Evolutionary conservation across 92 coral and sea anemone genomes (phyloP), one percentile per base, ranked within the genome.

Genomic region (Porites divaricata): DNA sequence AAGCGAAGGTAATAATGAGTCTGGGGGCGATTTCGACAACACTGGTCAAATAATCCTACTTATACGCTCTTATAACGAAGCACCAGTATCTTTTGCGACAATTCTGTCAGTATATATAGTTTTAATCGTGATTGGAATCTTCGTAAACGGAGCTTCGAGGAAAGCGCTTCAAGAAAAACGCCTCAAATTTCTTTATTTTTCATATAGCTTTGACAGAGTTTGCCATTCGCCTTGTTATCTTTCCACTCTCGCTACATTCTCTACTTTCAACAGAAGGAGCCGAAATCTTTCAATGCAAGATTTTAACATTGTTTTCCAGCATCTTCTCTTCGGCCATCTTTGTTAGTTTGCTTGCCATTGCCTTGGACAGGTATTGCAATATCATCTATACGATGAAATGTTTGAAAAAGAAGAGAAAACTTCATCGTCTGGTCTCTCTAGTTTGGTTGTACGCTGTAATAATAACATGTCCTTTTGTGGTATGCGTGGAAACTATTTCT

Each of bases 391-490:
- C 93, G 4, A 45, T 92, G 67, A 72, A 73, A 52, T 70, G 83
- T 41, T 80, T 83, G 49, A 92, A 77, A 54, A 72, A 61, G 9
- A 74, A 49, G 72, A 67, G 59, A 51, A 83, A 80, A 9, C 89
- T 87, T 50, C 17, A 78, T 41, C 16, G 20, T 2, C 25, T 80
- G 25, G 84, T 83, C 14, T 26, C 53, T 2, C 50, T 62, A 51
- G 87, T 92, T 25, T 92, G 93, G 95, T 75, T 92, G 59, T 92
- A 89, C 45, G 83, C 91, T 1, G 6, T 41, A 19, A 49, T 85
- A 0, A 67, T 83, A 22, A 87, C 95, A 15, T 13, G 56, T 48
- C 85, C 89, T 25, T 48, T 48, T 35, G 82, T 84, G 15, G 64
- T 58, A 59, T 83, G 91, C 58, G 85, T 85, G 1, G 17, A 24